Evolutionary conservation across 2,113 vertebrate species (phyloP).

Genomic region (Octodon degus): DNA sequence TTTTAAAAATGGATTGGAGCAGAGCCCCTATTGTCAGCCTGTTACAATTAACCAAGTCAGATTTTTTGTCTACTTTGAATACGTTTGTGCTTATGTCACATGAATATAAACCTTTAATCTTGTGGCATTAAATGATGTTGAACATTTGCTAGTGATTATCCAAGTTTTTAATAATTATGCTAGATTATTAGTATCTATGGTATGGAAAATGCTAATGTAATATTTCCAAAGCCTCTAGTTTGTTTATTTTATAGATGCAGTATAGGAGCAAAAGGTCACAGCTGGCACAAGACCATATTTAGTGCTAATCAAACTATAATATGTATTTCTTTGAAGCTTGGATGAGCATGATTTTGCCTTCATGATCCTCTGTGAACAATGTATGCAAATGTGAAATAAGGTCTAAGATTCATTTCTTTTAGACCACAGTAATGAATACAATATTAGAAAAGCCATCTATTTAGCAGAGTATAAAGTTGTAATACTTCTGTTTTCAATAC

Average conservation of each 20-base stretch:
- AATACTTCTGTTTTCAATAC: not conserved
- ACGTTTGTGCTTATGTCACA: not conserved
- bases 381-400: not conserved
- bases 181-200: not conserved
- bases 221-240: slow-evolving; percentile 45
- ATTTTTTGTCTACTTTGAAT: slow-evolving; percentile 12
- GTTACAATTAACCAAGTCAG: not conserved
- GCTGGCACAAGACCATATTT: not conserved
- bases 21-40: not conserved
- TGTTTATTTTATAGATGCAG: slow-evolving; percentile 21
- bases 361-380: not conserved
- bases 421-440: not conserved
- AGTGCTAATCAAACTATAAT: not conserved
- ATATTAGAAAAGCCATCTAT: not conserved
- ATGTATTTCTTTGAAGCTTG: slow-evolving; percentile 36
- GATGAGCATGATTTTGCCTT: slow-evolving; percentile 38
- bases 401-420: not conserved
- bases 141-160: slow-evolving; percentile 34
- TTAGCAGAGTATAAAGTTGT: not conserved
- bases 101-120: not conserved
- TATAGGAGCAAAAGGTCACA: not conserved
- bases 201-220: slow-evolving; percentile 35
- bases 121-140: slow-evolving; percentile 2
- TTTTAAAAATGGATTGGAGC: not conserved
- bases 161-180: slow-evolving; percentile 21